Conservation (phyloP, 2,888 invertebrate genomes). For the Rhimphoctona megacephalus region DNA sequence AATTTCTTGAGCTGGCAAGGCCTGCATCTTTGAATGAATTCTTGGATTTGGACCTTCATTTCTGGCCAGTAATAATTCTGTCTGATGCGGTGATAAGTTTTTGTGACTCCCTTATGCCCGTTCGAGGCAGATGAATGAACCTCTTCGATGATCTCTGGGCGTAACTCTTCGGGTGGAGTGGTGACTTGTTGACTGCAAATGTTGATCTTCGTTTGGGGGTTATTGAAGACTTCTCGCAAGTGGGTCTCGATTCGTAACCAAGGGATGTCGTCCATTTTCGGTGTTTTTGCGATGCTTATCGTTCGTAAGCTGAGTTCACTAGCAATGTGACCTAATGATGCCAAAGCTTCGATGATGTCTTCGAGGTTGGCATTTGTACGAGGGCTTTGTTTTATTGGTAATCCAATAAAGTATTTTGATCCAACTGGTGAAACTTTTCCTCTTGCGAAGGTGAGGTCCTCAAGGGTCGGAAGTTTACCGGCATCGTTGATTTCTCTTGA, state of each 20-base stretch:
- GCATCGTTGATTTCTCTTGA: slow-evolving; percentile 26
- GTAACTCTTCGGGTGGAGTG: slow-evolving; percentile 11
- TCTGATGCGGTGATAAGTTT: slow-evolving; percentile 46
- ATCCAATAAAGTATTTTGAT: slow-evolving; percentile 29
- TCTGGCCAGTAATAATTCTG: slow-evolving; percentile 60
- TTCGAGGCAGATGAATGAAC: slow-evolving; percentile 29
- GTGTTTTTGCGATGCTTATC: slow-evolving; percentile 37
- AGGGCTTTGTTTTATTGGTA: slow-evolving; percentile 37
- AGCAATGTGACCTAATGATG: slow-evolving; percentile 13
- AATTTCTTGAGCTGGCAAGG: slow-evolving; percentile 67
- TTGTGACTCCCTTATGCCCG: slow-evolving; percentile 45
- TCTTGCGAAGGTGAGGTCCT: slow-evolving; percentile 28
- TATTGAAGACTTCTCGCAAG: neutral
- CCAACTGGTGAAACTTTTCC: neutral
- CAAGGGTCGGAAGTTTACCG: slow-evolving; percentile 40
- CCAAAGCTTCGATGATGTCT: slow-evolving; percentile 11
- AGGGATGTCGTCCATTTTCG: slow-evolving; percentile 34
- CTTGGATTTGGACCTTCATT: slow-evolving; percentile 62
- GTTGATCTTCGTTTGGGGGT: slow-evolving; percentile 20
- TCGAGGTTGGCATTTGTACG: slow-evolving; percentile 16
- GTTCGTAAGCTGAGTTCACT: slow-evolving; percentile 30
- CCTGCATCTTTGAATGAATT: slow-evolving; percentile 53
- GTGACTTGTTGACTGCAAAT: slow-evolving; percentile 27
- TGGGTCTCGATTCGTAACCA: slow-evolving; percentile 5
- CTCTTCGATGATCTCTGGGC: slow-evolving; percentile 44